Evolutionary conservation across 2,888 invertebrate genomes (phyloP).

Genomic region (Strigamia crassipes): DNA sequence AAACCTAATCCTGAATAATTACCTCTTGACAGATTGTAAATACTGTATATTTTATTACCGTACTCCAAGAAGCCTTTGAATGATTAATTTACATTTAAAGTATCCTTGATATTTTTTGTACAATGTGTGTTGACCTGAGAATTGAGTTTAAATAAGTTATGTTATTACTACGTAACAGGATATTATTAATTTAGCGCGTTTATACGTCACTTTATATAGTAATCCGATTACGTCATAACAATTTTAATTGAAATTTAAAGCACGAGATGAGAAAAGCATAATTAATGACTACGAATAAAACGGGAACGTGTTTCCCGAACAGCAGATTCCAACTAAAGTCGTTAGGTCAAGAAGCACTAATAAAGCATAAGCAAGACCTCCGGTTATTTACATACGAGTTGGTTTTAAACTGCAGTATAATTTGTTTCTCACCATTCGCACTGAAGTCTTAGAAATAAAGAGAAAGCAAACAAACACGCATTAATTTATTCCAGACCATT

Average conservation of each 20-base stretch:
- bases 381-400: constrained; percentile 12
- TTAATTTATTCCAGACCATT: neutral
- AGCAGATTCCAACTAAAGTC: constrained; percentile 7
- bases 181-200: neutral
- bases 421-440: neutral
- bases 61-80: no score
- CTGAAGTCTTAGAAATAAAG: neutral
- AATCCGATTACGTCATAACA: constrained; percentile 13
- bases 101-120: neutral
- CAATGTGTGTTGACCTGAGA: neutral
- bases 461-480: neutral
- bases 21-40: neutral
- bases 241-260: constrained; percentile 18
- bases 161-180: neutral
- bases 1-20: neutral
- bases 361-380: constrained; percentile 14
- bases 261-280: neutral
- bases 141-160: neutral
- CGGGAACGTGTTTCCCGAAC: neutral
- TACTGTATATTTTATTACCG: neutral
- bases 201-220: neutral
- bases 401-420: constrained; percentile 1
- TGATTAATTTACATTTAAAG: no score
- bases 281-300: neutral
- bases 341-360: neutral